Base-by-base conservation (phyloP, 2,797 vertebrate species). In the Urophycis tenuis region DNA sequence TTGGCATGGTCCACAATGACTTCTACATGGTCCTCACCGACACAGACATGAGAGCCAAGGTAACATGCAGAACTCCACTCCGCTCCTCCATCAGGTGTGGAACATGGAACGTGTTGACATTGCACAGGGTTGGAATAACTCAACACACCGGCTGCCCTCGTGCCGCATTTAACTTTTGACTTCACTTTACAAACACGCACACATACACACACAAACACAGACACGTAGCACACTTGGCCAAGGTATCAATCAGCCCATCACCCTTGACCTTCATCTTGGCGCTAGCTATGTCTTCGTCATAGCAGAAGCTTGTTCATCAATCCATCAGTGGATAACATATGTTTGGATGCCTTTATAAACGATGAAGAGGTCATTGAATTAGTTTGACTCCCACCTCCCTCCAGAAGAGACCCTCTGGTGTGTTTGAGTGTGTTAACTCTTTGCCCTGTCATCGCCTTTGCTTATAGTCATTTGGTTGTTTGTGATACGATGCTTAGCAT, bases 21-120 rank as follows among this genome's bases (percentile, higher is more conserved):
- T 99, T 99, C 93, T 96, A 96, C 90, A 98, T 99, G 96, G 95
- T 98, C 73, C 90, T 99, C 78, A 97, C 96, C 0, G 97, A 99
- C 76, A 90, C 89, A 1, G 98, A 99, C 89, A 95, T 98, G 92
- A 96, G 94, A 84, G 94, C 95, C 78, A 97, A 99, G 96, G 98
- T 99, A 84, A 33, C 76, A n/a, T 22, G 11, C 2, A 64, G 9
- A 11, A 29, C 60, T 64, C 60, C 4, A 22, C 22, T 64, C 60
- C 60, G 10, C 60, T 12, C n/a, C 22, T 25, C 60, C 25, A 29
- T 25, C 14, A 29, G 25, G 29, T 11, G 25, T 25, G 39, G 15
- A 41, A 41, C 14, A 41, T 14, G 11, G 3, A 14, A 41, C 15
- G 39, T 60, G 49, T 60, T 60, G 49, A 49, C 45, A 49, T 49